Base-by-base conservation (phyloP, 2,797 vertebrate species). In the Tachyglossus aculeatus region DNA sequence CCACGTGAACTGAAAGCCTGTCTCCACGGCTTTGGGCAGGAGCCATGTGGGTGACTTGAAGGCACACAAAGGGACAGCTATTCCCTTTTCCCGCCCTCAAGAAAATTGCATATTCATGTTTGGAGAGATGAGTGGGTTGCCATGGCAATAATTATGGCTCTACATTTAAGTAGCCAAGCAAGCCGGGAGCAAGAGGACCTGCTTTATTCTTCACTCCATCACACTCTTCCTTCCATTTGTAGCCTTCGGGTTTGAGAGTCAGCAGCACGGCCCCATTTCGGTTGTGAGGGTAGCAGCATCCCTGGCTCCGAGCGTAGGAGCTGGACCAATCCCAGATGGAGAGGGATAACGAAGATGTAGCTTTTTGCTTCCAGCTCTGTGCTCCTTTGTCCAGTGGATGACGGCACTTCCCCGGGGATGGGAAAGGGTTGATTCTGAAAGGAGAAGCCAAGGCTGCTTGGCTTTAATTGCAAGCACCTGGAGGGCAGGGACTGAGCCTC, bases 81-180 rank as follows among this genome's bases (percentile, higher is more conserved):
- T 71, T 71, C 22, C 29, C 16, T 60, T 41, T 55, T 25, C 4
- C 37, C n/a, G n/a, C n/a, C 71, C 43, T 37, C 25, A 27, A 48
- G 36, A 58, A 75, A 77, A 67, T 40, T 73, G 71, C 72, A 66
- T 81, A 79, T 73, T 71, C 65, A 60, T 77, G 40, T 54, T 71
- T 29, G 56, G 29, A 56, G 62, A 61, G 40, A 19, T 25, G 29
- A 45, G 11, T 19, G 8, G 59, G 80, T 82, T 84, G 56, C 81
- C 54, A 81, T 75, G 56, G 77, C 29, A 77, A 77, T 45, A 9
- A 56, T 48, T 55, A 65, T 45, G 21, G 32, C 62, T 77, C 71
- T 77, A 61, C 45, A 71, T 53, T 53, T 61, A 53, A 59, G 43
- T 52, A 67, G 53, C 12, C 52, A 64, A 64, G 41, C 61, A 66